These are phyloP conservation scores for Colletes collaris DNA, from an alignment of 2,888 invertebrate species.

Conservation along the genomic window DNA sequence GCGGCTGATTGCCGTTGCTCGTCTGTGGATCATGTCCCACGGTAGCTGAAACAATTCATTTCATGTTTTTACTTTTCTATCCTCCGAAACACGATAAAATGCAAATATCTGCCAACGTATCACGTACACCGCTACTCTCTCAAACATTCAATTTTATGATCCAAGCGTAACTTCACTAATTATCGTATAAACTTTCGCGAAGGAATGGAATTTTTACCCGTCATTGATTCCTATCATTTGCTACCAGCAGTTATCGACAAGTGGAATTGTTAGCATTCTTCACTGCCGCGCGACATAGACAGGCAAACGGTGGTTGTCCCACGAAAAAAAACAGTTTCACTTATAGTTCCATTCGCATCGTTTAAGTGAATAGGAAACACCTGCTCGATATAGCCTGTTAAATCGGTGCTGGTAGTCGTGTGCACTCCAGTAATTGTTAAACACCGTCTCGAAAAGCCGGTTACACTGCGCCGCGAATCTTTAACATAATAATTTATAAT, in stretches of 20 bases:
- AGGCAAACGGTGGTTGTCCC: background rate
- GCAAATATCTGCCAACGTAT: no score
- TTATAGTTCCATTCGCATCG: background rate
- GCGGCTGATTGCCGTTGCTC: constrained; percentile 72
- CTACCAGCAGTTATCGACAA: background rate
- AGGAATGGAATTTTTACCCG: background rate
- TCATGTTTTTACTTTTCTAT: background rate
- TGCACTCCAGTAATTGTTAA: no score
- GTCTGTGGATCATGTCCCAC: constrained; percentile 79
- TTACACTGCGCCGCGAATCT: no score
- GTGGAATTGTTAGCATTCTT: background rate
- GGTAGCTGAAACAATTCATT: constrained; percentile 72
- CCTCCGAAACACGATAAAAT: no score
- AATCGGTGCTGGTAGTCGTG: constrained; percentile 22
- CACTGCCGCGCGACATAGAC: background rate
- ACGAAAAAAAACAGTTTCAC: background rate
- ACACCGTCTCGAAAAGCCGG: no score
- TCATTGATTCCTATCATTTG: background rate
- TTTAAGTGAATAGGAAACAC: background rate
- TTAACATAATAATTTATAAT: no score
- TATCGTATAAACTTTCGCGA: background rate
- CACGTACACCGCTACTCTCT: background rate
- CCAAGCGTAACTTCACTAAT: no score
- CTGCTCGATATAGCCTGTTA: background rate
- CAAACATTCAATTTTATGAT: background rate